Evolutionary conservation across 2,888 invertebrate species (phyloP).

Genomic region (Andrena praecox): DNA sequence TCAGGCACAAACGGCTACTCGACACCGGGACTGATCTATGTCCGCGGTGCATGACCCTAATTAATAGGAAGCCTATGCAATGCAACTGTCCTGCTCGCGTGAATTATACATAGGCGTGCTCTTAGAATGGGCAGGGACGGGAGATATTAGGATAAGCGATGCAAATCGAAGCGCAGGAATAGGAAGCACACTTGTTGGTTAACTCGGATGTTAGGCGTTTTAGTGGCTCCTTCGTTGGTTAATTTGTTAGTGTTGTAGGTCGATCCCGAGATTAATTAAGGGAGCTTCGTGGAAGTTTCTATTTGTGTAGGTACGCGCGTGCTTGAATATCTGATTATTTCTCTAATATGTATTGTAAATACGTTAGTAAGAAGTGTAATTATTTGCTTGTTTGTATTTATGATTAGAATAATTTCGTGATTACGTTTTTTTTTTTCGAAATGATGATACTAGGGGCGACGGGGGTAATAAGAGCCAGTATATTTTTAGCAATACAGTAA

Average conservation of each 20-base stretch:
- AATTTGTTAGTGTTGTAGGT: background rate
- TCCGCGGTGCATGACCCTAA: conserved; percentile 84
- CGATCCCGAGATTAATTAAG: background rate
- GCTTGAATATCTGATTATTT: no score
- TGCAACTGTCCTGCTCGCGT: conserved; percentile 82
- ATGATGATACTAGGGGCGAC: no score
- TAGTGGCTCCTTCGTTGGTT: background rate
- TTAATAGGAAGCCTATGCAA: conserved; percentile 84
- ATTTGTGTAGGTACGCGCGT: background rate
- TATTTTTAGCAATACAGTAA: no score
- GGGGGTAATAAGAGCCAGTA: no score
- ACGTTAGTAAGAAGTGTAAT: no score
- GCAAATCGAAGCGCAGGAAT: conserved; percentile 50
- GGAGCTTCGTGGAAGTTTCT: background rate
- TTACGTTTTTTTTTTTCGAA: no score
- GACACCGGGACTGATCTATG: conserved; percentile 81
- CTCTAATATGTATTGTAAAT: no score
- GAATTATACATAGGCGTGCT: conserved; percentile 78
- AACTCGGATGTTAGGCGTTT: background rate
- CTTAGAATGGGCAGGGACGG: conserved; percentile 37
- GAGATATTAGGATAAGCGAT: conserved; percentile 53
- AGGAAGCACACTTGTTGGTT: conserved; percentile 23
- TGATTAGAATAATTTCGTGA: no score
- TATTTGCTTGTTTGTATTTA: no score
- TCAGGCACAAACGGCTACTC: conserved; percentile 67